These are phyloP conservation scores for Orientallactaga sibirica DNA, from an alignment of 2,797 vertebrate species.

Conservation along the genomic window DNA sequence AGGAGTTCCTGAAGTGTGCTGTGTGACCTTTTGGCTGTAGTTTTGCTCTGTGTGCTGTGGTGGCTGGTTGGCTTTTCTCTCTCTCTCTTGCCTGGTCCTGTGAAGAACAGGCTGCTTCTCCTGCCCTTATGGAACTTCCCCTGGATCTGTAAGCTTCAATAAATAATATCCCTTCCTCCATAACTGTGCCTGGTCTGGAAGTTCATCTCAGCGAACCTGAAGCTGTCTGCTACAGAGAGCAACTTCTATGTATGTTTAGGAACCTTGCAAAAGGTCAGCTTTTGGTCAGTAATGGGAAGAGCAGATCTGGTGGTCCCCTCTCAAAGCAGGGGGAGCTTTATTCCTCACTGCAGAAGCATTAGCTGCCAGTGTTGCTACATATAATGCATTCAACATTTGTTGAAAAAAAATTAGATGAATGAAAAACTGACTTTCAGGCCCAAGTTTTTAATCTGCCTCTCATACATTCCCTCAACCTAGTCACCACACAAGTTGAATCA, in stretches of 20 bases:
- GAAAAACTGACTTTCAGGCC: slow-evolving; percentile 42
- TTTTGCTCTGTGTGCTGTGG: too few species aligned
- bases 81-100: too few species aligned
- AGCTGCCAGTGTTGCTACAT: neutral
- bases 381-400: neutral
- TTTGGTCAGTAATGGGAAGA: slow-evolving; percentile 12
- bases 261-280: slow-evolving; percentile 33
- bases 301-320: neutral
- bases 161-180: too few species aligned
- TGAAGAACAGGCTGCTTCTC: too few species aligned
- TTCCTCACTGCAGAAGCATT: neutral
- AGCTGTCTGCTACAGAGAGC: too few species aligned
- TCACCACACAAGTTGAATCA: neutral
- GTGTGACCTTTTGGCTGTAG: too few species aligned
- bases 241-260: slow-evolving; percentile 35
- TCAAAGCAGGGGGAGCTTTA: neutral
- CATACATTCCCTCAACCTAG: neutral
- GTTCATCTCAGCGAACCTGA: too few species aligned
- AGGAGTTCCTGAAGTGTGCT: too few species aligned
- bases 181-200: too few species aligned
- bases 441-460: slow-evolving; percentile 53
- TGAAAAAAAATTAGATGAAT: neutral
- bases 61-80: too few species aligned
- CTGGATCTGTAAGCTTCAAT: too few species aligned
- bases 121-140: too few species aligned